phyloP scores from a whole-genome alignment of 2,888 invertebrate genomes.

The Synergus umbraculus region DNA sequence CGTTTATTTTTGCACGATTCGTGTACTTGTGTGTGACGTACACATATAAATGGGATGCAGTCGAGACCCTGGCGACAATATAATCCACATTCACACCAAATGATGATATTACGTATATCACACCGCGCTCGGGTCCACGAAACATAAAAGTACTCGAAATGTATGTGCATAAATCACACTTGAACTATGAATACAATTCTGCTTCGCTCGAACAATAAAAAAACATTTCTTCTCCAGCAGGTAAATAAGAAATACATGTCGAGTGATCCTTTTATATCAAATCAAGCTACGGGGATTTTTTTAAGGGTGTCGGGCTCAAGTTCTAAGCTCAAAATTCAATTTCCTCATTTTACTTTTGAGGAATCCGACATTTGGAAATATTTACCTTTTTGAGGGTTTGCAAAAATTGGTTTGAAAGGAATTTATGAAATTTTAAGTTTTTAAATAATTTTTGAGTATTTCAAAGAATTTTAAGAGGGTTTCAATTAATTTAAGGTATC shows the following conservation, averaged over 20 bases:
- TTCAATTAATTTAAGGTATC: too few relatives aligned
- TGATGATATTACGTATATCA: background rate
- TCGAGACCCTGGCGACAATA: background rate
- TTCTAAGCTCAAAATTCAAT: too few relatives aligned
- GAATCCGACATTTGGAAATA: too few relatives aligned
- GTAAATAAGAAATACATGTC: background rate
- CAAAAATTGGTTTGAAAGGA: too few relatives aligned
- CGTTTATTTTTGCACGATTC: background rate
- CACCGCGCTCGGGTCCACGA: background rate
- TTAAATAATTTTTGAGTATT: too few relatives aligned
- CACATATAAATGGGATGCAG: background rate
- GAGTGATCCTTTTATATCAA: background rate
- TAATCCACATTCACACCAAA: background rate
- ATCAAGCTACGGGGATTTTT: background rate
- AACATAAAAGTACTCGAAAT: background rate
- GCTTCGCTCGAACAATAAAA: background rate
- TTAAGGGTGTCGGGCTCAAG: background rate
- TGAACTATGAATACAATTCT: conserved; percentile 5
- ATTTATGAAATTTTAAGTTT: too few relatives aligned
- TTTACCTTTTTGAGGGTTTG: too few relatives aligned
- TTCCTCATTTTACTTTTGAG: too few relatives aligned
- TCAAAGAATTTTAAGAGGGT: too few relatives aligned
- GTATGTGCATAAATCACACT: background rate
- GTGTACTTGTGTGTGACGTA: background rate
- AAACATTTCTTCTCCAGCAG: background rate